phyloP scores from a whole-genome alignment of 2,113 vertebrate species.

The Pseudorectes ferrugineus region DNA sequence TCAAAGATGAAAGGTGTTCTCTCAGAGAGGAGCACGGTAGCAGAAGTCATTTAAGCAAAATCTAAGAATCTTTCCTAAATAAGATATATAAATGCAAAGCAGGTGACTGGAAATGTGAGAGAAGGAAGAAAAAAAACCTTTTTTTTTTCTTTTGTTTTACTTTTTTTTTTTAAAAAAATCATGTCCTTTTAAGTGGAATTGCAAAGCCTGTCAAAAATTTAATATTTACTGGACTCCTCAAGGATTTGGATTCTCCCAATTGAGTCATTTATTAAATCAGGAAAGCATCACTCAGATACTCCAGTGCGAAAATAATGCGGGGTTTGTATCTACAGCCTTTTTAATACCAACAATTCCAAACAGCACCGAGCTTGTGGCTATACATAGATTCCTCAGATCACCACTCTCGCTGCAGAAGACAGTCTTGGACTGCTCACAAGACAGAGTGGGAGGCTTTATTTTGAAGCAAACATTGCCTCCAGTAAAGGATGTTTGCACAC shows the following conservation, averaged over 20 bases:
- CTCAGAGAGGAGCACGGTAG: background rate
- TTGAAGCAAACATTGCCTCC: background rate
- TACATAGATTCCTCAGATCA: background rate
- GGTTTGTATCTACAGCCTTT: background rate
- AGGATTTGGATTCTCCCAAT: background rate
- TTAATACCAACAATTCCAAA: background rate
- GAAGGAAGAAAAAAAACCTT: accelerated
- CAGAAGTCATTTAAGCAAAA: background rate
- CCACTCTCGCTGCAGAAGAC: background rate
- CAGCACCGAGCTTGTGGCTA: background rate
- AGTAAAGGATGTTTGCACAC: background rate
- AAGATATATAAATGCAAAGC: background rate
- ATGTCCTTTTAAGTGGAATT: background rate
- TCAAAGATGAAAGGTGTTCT: background rate
- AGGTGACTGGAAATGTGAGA: background rate
- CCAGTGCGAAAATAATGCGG: background rate
- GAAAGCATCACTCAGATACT: background rate
- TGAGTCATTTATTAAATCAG: background rate
- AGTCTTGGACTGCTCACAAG: background rate
- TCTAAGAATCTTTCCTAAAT: background rate
- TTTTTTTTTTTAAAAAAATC: no score
- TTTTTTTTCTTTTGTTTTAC: background rate
- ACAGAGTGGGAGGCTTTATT: background rate
- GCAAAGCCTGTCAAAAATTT: background rate
- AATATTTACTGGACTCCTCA: background rate